Percentiles rank a stretch among this genome's conserved stretches.
Evolutionary conservation across 2,113 vertebrate genomes (phyloP).

Genomic region (Gulo gulo): DNA sequence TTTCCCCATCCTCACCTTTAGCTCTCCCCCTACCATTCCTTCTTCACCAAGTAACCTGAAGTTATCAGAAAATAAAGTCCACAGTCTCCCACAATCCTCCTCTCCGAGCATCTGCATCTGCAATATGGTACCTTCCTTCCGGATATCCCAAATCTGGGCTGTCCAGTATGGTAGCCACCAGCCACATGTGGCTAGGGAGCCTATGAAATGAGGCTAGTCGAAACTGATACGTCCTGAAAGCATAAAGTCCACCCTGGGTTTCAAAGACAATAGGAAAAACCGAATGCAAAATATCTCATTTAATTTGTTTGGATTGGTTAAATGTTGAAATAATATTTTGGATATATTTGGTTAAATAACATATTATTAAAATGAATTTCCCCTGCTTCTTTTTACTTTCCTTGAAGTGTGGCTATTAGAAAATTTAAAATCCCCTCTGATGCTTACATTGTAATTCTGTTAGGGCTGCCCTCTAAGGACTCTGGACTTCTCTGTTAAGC

Average conservation of each 20-base stretch:
- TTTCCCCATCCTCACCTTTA: neutral
- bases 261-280: neutral
- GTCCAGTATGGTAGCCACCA: no score
- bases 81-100: no score
- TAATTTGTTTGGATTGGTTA: neutral
- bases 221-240: neutral
- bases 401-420: neutral
- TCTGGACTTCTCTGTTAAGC: neutral
- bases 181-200: fast-evolving
- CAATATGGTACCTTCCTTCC: no score
- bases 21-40: neutral
- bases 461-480: neutral
- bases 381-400: neutral
- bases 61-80: neutral
- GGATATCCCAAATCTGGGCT: no score
- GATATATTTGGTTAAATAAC: neutral
- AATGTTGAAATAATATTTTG: neutral
- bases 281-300: neutral
- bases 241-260: neutral
- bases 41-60: neutral
- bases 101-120: neutral
- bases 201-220: neutral
- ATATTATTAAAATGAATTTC: neutral
- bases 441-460: neutral
- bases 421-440: neutral